Percentiles rank a stretch among this genome's conserved stretches.
These are phyloP conservation scores for Paramormyrops hopkinsi DNA, from an alignment of 2,797 vertebrate genomes.

Conservation along the genomic window DNA sequence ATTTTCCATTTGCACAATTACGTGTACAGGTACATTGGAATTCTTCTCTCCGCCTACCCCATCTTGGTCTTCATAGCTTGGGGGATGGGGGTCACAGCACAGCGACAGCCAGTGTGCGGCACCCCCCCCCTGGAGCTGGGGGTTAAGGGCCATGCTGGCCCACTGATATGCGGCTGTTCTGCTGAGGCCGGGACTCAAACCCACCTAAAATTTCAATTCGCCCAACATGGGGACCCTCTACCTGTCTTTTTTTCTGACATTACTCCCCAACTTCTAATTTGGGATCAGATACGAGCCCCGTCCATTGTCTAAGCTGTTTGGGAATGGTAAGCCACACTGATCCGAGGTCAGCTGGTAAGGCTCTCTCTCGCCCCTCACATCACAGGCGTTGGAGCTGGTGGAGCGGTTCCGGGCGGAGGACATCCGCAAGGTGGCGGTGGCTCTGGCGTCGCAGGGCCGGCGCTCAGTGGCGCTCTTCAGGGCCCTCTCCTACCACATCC, in stretches of 20 bases:
- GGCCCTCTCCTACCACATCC: constrained; percentile 82
- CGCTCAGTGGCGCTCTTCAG: constrained; percentile 76
- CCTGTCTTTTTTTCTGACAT: background rate
- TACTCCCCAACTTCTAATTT: background rate
- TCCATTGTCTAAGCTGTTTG: background rate
- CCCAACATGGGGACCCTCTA: too few relatives aligned
- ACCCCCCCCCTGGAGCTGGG: background rate
- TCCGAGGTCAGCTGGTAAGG: background rate
- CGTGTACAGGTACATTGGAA: background rate
- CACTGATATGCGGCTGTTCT: background rate
- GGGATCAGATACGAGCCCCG: background rate
- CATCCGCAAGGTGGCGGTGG: constrained; percentile 60
- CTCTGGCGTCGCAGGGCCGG: constrained; percentile 66
- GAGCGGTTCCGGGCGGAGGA: constrained; percentile 72
- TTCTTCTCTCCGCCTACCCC: background rate
- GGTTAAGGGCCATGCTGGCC: background rate
- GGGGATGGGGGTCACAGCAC: background rate
- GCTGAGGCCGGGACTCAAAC: background rate
- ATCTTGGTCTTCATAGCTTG: background rate
- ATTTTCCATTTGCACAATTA: background rate
- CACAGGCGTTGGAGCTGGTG: constrained; percentile 79
- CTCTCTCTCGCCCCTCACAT: too few relatives aligned
- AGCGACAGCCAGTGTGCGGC: background rate
- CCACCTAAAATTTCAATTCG: background rate
- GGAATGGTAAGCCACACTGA: background rate